Evolutionary conservation across 2,797 vertebrate genomes (phyloP).

Genomic region (Lophotriccus pileatus): DNA sequence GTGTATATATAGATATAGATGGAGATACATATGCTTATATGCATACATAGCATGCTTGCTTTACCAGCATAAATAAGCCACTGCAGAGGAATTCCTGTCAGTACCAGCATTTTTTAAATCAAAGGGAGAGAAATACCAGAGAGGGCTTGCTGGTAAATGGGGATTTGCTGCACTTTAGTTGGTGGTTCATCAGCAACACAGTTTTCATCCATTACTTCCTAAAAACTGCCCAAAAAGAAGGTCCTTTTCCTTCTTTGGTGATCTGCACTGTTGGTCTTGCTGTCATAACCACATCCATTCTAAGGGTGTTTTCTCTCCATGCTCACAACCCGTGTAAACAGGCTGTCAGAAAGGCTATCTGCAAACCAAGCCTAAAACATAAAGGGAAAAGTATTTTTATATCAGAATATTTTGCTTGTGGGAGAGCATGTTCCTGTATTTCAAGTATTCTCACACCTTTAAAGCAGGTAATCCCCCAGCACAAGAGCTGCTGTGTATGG

Average conservation of each 20-base stretch:
- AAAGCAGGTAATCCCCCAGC: neutral
- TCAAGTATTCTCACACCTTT: neutral
- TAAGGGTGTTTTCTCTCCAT: neutral
- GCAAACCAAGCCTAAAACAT: neutral
- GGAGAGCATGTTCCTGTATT: neutral
- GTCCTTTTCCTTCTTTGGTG: neutral
- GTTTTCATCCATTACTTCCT: neutral
- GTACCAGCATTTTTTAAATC: neutral
- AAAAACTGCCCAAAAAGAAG: neutral
- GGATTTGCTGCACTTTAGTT: neutral
- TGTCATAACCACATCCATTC: fast-evolving
- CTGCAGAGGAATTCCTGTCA: neutral
- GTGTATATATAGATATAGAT: neutral
- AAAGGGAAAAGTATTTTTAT: neutral
- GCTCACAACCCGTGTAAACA: neutral
- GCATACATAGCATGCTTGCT: fast-evolving
- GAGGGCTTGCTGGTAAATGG: neutral
- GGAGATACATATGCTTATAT: neutral
- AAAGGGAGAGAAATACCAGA: neutral
- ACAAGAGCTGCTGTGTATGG: neutral
- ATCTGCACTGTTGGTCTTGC: neutral
- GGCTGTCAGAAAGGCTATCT: neutral
- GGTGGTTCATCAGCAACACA: neutral
- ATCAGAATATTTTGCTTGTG: neutral
- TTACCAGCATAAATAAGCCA: neutral